Base-by-base conservation (phyloP, 2,797 vertebrate genomes). In the Sparidentex hasta region DNA sequence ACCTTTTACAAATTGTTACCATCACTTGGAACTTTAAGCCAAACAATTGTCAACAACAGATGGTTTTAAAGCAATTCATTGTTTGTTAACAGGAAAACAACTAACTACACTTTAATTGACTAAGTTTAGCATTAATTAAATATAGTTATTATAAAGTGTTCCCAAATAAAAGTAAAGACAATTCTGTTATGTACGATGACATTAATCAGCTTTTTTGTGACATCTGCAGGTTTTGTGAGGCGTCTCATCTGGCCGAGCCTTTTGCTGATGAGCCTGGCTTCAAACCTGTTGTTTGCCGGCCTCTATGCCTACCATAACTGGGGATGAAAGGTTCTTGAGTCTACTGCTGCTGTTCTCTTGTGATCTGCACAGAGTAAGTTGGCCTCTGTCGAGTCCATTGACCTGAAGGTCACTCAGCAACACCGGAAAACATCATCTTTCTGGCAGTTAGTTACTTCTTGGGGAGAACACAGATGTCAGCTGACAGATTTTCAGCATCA, bases 261-360 rank as follows among this genome's bases (percentile, higher is more conserved):
- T 63, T 87, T 99, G 4, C 92, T 97, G 0, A 13, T 92, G 54
- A 99, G 98, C 89, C 88, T 99, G 88, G 95, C 96, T 0, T 87
- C 94, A 83, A 99, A 99, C 57, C 85, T 97, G 25, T 18, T 96
- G 63, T 97, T 98, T 90, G 94, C 94, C 7, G 94, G 94, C 0
- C 90, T 96, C 78, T 98, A 97, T 58, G 75, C 96, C 73, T 98
- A 97, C 93, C 94, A 94, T 87, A 96, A 90, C 83, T 95, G 93
- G 94, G 93, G 55, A 75, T 95, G 92, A 95, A 61, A 70, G 18
- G 27, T 18, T 11, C 4, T 8, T 1, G 13, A 38, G 17, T 65
- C 75, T 56, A 51, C 33, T 51, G 62, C 27, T 51, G 67, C 68
- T 56, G 7, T 62, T 56, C n/a, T 70, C 56, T 47, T 25, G 3